phyloP scores from a whole-genome alignment of 2,797 vertebrate genomes.

The Austrolebias charrua region DNA sequence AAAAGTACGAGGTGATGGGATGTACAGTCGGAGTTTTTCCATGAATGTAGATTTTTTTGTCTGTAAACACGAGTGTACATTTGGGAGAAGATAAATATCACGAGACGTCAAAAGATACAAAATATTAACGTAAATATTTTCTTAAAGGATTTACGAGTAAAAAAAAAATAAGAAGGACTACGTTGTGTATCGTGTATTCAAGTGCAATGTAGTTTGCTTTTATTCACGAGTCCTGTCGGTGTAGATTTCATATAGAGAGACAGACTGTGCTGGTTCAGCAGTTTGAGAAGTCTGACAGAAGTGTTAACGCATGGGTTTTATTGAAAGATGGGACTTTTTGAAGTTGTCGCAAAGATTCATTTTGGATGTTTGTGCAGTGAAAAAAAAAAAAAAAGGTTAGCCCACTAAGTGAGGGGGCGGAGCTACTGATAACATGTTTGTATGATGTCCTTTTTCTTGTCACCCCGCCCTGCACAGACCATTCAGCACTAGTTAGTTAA shows the following conservation, averaged over 20 bases:
- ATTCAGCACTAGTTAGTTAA: background rate
- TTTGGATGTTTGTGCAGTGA: background rate
- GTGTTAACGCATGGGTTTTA: conserved; percentile 39
- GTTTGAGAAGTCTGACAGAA: conserved; percentile 22
- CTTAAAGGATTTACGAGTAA: conserved; percentile 11
- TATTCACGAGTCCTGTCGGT: conserved; percentile 7
- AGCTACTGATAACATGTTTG: no score
- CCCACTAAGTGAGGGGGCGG: no score
- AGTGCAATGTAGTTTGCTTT: conserved; percentile 52
- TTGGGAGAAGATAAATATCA: conserved; percentile 31
- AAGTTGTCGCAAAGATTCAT: background rate
- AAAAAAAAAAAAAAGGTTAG: background rate
- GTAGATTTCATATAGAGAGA: conserved; percentile 14
- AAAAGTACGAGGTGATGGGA: conserved; percentile 89
- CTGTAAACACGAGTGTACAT: conserved; percentile 16
- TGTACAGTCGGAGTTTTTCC: conserved; percentile 74
- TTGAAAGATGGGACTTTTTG: conserved; percentile 6
- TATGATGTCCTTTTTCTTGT: no score
- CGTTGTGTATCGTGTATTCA: conserved; percentile 37
- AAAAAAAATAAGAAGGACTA: background rate
- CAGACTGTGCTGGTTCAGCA: conserved; percentile 24
- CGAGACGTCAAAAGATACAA: background rate
- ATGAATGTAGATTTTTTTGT: conserved; percentile 28
- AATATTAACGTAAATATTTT: conserved; percentile 38
- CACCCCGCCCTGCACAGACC: background rate